Evolutionary conservation across 2,888 invertebrate species (phyloP).

Genomic region (Timema cristinae): DNA sequence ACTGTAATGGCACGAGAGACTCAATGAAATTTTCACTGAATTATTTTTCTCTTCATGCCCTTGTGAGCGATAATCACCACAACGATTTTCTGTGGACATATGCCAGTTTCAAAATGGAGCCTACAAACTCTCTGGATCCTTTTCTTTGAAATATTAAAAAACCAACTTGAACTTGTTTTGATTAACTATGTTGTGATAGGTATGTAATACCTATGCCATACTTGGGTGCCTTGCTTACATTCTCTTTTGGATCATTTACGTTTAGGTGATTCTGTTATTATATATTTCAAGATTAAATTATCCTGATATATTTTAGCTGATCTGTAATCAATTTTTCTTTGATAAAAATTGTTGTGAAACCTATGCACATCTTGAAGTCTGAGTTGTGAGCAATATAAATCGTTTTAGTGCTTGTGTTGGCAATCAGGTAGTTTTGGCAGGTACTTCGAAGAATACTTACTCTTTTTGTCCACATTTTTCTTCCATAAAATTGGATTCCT

Average conservation of each 20-base stretch:
- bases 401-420: too few relatives aligned
- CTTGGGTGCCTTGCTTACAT: not conserved
- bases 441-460: too few relatives aligned
- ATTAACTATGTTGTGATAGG: not conserved
- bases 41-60: not conserved
- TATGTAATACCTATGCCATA: conserved; percentile 6
- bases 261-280: not conserved
- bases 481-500: too few relatives aligned
- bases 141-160: conserved; percentile 2
- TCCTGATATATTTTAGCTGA: conserved; percentile 5
- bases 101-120: not conserved
- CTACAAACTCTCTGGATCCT: not conserved
- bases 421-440: too few relatives aligned
- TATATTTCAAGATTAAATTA: conserved; percentile 6
- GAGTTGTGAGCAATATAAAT: too few relatives aligned
- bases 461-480: too few relatives aligned
- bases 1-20: conserved; percentile 9
- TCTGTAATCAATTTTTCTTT: not conserved
- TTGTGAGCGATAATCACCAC: not conserved
- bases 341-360: not conserved
- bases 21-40: conserved; percentile 1
- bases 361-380: too few relatives aligned
- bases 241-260: not conserved
- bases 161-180: not conserved
- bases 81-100: too few relatives aligned